Base-by-base conservation (phyloP, 2,888 invertebrate species). In the Tillus elongatus region DNA sequence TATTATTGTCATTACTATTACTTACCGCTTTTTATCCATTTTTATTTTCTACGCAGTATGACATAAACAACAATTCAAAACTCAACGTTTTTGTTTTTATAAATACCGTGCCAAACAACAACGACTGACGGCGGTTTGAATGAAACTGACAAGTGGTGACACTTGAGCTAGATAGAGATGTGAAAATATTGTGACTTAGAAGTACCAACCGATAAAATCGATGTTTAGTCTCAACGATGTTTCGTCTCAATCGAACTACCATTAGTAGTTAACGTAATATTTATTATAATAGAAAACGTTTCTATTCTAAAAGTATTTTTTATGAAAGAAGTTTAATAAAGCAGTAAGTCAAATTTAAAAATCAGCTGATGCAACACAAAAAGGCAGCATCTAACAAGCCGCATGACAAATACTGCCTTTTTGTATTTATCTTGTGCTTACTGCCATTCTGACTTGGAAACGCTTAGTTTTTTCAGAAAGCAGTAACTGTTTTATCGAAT, bases 371-470 rank as follows among this genome's bases (percentile, higher is more conserved):
- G 30, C 30, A 29, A 29, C 6, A 10, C 30, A 29, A 29, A 9
- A 29, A 29, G 12, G 30, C 30, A 29, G 30, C 30, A 29, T 29
- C 11, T 29, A 29, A 29, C 30, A 29, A 29, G 8, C 11, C 6
- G 8, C 30, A 29, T 11, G 30, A 29, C 9, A 24, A 10, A 29
- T 29, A 29, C 30, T 29, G 30, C 30, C 12, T 9, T 29, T 10
- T 29, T 29, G 30, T 29, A 29, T 29, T 29, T 11, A 29, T 29
- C 6, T 9, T 10, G 11, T 11, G n/a, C 30, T 29, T 29, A 10
- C 30, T 29, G 30, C 30, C 30, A 9, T 29, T 29, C n/a, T 29
- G 30, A 29, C 11, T 9, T 29, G 30, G 4, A 29, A 29, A 29
- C 30, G 11, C 30, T 29, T 9, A 6, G 30, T 29, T 29, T 29